Evolutionary conservation across 2,113 vertebrate genomes (phyloP), one percentile per base, ranked within the genome.

Genomic region (Aleadryas rufinucha): DNA sequence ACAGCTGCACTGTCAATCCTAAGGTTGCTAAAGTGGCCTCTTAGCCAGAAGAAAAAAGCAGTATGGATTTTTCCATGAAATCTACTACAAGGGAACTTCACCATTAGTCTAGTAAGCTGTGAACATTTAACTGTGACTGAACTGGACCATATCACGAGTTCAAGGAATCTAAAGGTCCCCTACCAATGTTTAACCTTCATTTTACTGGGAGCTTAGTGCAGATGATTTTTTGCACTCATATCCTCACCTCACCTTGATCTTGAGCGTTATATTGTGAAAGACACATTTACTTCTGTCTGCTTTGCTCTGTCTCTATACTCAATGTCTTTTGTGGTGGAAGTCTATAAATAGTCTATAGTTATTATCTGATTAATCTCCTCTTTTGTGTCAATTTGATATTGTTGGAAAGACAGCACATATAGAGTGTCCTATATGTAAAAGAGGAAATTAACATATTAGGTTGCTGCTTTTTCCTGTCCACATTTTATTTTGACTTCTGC

Each of bases 81-180:
- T 56, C 61, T 64, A 14, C 56, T 37, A 4, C 18, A 66, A 64
- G 17, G 37, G 21, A 83, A 54, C 31, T 56, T 52, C 39, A 20
- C 9, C 3, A 0, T 39, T 71, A 66, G 13, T 31, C 44, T 47
- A n/a, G 15, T 19, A 61, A 85, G 20, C 37, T 9, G 30, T 35
- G 47, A 81, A 54, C 22, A 47, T 42, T 52, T 69, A 83, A 42
- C 42, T 72, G 35, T 60, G 64, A 53, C 45, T 28, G 20, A 53
- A 37, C 26, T 59, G 37, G 63, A 68, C n/a, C 16, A 2, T 3
- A 37, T 20, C 22, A 27, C 1, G 28, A 0, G 0, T 45, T 65
- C 31, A 49, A 80, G 75, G n/a, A 27, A 64, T 87, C 64, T 53
- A 68, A 63, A 74, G n/a, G 16, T 22, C 6, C 30, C 14, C 41